Percentiles rank a stretch among this genome's conserved stretches.
Evolutionary conservation across 2,888 invertebrate species (phyloP).

Genomic region (Odontocolon sp.): DNA sequence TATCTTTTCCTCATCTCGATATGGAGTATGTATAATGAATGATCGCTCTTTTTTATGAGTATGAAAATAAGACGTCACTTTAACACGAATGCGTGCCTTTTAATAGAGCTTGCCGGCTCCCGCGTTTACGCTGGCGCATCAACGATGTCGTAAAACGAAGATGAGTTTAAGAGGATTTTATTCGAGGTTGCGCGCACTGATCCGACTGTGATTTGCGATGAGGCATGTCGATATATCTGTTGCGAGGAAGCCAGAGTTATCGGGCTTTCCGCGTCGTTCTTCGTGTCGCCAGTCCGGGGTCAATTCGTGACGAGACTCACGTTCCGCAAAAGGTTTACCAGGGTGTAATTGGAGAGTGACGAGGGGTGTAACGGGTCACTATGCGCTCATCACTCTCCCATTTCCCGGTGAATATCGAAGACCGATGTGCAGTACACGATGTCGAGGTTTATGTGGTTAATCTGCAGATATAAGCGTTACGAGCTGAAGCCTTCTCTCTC

Average conservation of each 20-base stretch:
- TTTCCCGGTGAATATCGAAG: slow-evolving; percentile 18
- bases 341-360: slow-evolving; percentile 42
- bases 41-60: slow-evolving; percentile 1
- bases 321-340: slow-evolving; percentile 44
- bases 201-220: slow-evolving; percentile 16
- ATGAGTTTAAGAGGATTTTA: slow-evolving; percentile 10
- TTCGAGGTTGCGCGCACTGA: slow-evolving; percentile 11
- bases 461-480: slow-evolving; percentile 65
- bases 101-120: slow-evolving; percentile 7
- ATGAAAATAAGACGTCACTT: slow-evolving; percentile 1
- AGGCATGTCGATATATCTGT: slow-evolving; percentile 1
- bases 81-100: not conserved
- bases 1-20: not conserved
- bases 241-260: not conserved
- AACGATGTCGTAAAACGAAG: slow-evolving; percentile 8
- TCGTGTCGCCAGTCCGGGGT: slow-evolving; percentile 12
- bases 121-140: not conserved
- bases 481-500: slow-evolving; percentile 36
- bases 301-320: slow-evolving; percentile 28
- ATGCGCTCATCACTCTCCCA: slow-evolving; percentile 12
- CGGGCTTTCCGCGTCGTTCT: not conserved
- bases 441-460: slow-evolving; percentile 66
- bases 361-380: not conserved
- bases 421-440: not conserved
- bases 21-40: not conserved